A percentile compares a stretch with the other conserved stretches of the same genome.
Conservation (phyloP, 2,113 vertebrate genomes). For the Brevimyrus niger region DNA sequence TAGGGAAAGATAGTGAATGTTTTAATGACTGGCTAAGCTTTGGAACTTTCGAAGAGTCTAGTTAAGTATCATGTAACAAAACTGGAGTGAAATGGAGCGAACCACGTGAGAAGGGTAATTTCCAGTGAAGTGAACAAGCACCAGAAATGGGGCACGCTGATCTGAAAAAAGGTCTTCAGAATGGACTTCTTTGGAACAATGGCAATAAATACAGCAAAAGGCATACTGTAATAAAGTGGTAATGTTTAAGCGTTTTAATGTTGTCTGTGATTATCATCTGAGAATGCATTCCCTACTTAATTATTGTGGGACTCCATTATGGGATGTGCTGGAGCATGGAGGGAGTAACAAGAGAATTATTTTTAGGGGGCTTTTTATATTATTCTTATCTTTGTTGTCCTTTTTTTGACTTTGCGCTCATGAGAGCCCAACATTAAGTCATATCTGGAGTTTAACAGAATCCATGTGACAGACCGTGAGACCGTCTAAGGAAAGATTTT, state of each 20-base stretch:
- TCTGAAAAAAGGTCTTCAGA: not conserved
- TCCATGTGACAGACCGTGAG: not conserved
- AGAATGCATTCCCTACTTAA: not conserved
- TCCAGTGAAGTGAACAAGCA: not conserved
- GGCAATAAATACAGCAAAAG: not conserved
- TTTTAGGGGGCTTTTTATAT: not conserved
- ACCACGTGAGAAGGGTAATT: not conserved
- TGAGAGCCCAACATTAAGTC: not conserved
- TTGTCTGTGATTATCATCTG: not conserved
- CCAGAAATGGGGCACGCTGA: not conserved
- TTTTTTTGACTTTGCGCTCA: not conserved
- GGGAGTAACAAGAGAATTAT: not conserved
- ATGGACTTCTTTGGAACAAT: not conserved
- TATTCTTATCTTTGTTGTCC: not conserved
- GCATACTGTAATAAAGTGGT: not conserved
- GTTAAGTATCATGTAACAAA: not conserved
- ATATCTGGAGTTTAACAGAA: not conserved
- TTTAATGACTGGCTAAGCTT: not conserved
- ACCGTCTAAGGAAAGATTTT: not conserved
- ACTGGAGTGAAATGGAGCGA: not conserved
- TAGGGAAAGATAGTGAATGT: not conserved
- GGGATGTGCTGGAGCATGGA: not conserved
- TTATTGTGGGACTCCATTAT: not conserved
- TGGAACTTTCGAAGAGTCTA: not conserved
- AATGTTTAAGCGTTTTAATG: not conserved